phyloP scores from a whole-genome alignment of 2,113 vertebrate genomes.

The Aythya baeri region DNA sequence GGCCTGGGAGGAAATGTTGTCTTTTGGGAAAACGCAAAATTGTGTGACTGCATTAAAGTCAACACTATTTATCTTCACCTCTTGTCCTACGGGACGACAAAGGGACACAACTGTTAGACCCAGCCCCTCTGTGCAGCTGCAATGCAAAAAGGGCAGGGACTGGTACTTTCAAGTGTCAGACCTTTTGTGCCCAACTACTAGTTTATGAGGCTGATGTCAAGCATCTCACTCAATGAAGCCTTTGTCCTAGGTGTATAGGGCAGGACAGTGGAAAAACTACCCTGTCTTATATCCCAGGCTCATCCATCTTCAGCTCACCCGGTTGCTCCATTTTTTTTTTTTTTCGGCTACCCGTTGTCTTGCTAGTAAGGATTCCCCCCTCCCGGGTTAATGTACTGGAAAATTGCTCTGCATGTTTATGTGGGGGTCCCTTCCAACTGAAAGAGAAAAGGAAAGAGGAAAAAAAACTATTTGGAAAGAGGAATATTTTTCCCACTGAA shows the following conservation, averaged over 20 bases:
- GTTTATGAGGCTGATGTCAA: conserved; percentile 99
- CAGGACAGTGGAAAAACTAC: conserved; percentile 97
- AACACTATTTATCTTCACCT: conserved; percentile 86
- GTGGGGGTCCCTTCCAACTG: conserved; percentile 90
- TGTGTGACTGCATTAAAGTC: conserved; percentile 81
- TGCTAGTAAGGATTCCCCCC: conserved; percentile 90
- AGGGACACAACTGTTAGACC: conserved; percentile 81
- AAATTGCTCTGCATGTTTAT: conserved; percentile 99
- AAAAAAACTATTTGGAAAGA: conserved; percentile 82
- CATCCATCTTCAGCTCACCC: conserved; percentile 95
- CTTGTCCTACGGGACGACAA: conserved; percentile 79
- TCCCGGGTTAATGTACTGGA: conserved; percentile 98
- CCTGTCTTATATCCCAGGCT: conserved; percentile 92
- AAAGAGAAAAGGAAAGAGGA: conserved; percentile 87
- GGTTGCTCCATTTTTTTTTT: conserved; percentile 71
- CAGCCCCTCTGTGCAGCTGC: conserved; percentile 83
- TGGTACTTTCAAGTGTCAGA: conserved; percentile 97
- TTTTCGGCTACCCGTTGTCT: conserved; percentile 75
- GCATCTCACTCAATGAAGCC: conserved; percentile 96
- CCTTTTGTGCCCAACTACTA: conserved; percentile 94
- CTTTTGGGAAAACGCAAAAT: conserved; percentile 80
- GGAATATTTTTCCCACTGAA: conserved; percentile 84
- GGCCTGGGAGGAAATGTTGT: conserved; percentile 79
- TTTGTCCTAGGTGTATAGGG: conserved; percentile 94
- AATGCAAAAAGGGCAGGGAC: conserved; percentile 86